Evolutionary conservation across 2,797 vertebrate species (phyloP).

Genomic region (Sebastes umbrosus): DNA sequence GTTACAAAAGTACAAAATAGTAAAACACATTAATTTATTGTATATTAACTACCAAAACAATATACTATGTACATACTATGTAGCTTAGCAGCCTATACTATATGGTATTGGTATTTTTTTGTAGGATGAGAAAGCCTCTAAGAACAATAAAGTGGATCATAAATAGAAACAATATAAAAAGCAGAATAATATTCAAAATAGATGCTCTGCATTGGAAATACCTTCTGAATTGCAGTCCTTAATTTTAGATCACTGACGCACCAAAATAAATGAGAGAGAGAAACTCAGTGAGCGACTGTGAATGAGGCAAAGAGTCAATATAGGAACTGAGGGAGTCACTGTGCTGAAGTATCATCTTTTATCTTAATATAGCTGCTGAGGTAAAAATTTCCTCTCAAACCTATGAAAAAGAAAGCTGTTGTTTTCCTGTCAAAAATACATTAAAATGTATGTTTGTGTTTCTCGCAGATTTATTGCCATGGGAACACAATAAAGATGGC

Average conservation of each 20-base stretch:
- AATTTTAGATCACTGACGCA: constrained; percentile 16
- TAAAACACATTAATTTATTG: not conserved
- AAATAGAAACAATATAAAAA: constrained; percentile 3
- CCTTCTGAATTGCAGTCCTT: constrained; percentile 15
- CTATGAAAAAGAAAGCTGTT: not conserved
- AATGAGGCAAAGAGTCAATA: not conserved
- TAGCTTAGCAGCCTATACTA: not conserved
- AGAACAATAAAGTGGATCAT: constrained; percentile 6
- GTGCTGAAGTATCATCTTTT: not conserved
- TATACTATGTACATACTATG: not conserved
- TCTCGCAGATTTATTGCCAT: not conserved
- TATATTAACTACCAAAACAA: not conserved
- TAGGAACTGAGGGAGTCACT: not conserved
- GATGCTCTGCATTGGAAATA: not conserved
- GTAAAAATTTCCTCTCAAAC: not conserved
- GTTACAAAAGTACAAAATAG: no score
- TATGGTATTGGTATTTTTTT: not conserved
- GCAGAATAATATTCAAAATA: not conserved
- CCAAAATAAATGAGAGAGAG: constrained; percentile 11
- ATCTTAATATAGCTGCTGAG: not conserved
- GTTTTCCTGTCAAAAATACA: not conserved
- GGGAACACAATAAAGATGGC: not conserved
- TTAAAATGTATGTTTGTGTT: not conserved
- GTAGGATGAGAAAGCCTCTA: not conserved
- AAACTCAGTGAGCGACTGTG: not conserved